Evolutionary conservation across 64 coral and sea anemone genomes (phyloP).

Genomic region (Pachyseris speciosa): DNA sequence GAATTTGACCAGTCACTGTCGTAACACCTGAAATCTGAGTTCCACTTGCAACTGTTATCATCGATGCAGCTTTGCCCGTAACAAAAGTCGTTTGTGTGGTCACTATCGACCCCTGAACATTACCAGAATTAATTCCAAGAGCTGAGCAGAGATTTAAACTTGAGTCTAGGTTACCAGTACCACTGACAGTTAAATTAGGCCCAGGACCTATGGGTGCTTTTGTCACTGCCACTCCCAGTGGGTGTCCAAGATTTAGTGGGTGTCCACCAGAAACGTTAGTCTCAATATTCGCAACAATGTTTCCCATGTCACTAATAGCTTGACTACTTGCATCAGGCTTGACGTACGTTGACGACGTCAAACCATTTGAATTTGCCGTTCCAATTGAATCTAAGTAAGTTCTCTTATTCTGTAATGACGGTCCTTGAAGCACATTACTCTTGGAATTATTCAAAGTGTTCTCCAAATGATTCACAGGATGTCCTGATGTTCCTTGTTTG

Average conservation of each 20-base stretch:
- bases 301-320: constrained; percentile 94
- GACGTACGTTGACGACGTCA: background rate
- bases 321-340: constrained; percentile 91
- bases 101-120: constrained; percentile 23
- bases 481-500: constrained; percentile 58
- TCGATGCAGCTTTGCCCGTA: constrained; percentile 40
- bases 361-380: constrained; percentile 10
- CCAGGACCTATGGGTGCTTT: constrained; percentile 41
- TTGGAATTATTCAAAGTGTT: constrained; percentile 61
- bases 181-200: constrained; percentile 31
- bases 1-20: constrained; percentile 16
- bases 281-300: constrained; percentile 93
- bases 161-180: constrained; percentile 54
- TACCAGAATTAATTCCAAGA: constrained; percentile 60
- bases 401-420: constrained; percentile 36
- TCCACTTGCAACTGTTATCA: constrained; percentile 63
- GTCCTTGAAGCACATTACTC: constrained; percentile 4
- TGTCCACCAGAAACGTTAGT: constrained; percentile 90
- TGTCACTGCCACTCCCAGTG: constrained; percentile 34
- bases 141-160: constrained; percentile 76
- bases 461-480: constrained; percentile 47
- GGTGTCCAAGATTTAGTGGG: constrained; percentile 61
- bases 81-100: constrained; percentile 72
- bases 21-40: constrained; percentile 28
- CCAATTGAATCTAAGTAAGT: constrained; percentile 64